Evolutionary conservation across 64 coral and sea anemone genomes (phyloP).

Genomic region (Porites lutea): DNA sequence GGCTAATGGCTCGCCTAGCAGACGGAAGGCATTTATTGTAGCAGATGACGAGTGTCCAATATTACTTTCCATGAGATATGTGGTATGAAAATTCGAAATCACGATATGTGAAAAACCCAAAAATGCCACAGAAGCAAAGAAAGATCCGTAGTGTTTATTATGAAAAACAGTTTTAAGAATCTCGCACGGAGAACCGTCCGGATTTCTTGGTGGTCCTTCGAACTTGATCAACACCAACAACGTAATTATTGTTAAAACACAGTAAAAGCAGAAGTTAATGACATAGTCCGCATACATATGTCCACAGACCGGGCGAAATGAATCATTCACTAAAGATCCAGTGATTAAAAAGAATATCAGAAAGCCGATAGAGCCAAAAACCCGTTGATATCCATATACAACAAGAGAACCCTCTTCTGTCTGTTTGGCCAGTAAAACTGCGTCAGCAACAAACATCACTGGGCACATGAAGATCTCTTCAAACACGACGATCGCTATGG

Average conservation of each 20-base stretch:
- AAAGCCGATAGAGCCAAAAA: conserved; percentile 82
- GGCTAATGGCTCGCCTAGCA: conserved; percentile 75
- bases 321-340: conserved; percentile 68
- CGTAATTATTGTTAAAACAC: conserved; percentile 76
- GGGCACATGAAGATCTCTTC: conserved; percentile 73
- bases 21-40: conserved; percentile 70
- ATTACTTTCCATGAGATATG: conserved; percentile 34
- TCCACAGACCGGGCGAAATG: conserved; percentile 68
- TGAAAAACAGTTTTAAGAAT: conserved; percentile 65
- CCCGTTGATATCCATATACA: conserved; percentile 73
- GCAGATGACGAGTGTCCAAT: conserved; percentile 29
- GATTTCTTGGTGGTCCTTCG: conserved; percentile 23
- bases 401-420: conserved; percentile 46
- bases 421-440: conserved; percentile 81
- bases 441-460: conserved; percentile 72
- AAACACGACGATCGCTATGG: conserved; percentile 65
- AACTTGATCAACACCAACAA: conserved; percentile 73
- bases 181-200: conserved; percentile 32
- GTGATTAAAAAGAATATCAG: conserved; percentile 68
- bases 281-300: conserved; percentile 81
- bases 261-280: conserved; percentile 90
- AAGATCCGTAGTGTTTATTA: conserved; percentile 69
- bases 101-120: conserved; percentile 81
- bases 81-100: conserved; percentile 60
- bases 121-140: conserved; percentile 25